phyloP scores from a whole-genome alignment of 1,140 invertebrate species.

The Listronotus bonariensis region DNA sequence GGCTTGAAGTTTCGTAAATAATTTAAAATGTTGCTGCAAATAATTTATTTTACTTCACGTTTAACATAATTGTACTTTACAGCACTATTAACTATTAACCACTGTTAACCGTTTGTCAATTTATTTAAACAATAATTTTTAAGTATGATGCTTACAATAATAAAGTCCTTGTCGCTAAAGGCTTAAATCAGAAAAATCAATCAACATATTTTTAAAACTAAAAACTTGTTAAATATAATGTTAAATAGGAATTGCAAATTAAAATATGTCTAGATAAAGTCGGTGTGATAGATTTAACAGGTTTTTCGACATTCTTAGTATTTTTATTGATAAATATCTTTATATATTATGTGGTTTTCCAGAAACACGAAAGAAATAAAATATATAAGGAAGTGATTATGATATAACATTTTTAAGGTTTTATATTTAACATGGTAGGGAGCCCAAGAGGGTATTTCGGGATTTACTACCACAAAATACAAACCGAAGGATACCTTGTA shows the following conservation, averaged over 20 bases:
- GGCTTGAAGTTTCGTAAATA: too few species aligned
- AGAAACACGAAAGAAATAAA: too few species aligned
- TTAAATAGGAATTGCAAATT: constrained; percentile 32
- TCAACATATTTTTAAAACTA: constrained; percentile 21
- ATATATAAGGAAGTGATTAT: too few species aligned
- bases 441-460: too few species aligned
- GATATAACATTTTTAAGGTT: too few species aligned
- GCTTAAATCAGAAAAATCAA: constrained; percentile 10
- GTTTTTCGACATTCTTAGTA: background rate
- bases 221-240: constrained; percentile 23
- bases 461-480: too few species aligned
- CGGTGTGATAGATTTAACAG: constrained; percentile 38
- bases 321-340: background rate
- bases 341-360: too few species aligned
- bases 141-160: background rate
- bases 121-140: background rate
- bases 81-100: background rate
- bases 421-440: too few species aligned
- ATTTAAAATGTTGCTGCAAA: too few species aligned
- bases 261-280: constrained; percentile 20
- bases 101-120: constrained; percentile 1
- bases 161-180: background rate
- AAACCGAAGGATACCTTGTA: too few species aligned
- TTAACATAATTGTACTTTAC: background rate
- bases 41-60: too few species aligned